phyloP scores from a whole-genome alignment of 2,888 invertebrate genomes.

The Dynastes grantii region DNA sequence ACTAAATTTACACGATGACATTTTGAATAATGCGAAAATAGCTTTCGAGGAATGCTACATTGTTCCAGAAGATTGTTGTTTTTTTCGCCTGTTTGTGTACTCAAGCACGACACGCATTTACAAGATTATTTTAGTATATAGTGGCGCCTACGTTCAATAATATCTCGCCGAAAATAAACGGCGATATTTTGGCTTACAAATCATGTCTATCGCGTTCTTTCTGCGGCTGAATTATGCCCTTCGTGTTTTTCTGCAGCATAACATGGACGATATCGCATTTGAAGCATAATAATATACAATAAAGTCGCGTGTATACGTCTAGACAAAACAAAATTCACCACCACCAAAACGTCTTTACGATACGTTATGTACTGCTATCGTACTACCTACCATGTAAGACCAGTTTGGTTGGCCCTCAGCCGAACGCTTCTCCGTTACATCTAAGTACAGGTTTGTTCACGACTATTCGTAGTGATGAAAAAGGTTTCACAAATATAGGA shows the following conservation, averaged over 20 bases:
- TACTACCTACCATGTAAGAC: slow-evolving; percentile 4
- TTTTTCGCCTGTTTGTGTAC: background rate
- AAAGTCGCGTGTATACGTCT: background rate
- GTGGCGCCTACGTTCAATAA: slow-evolving; percentile 30
- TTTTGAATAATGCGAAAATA: slow-evolving; percentile 6
- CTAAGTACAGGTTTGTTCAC: background rate
- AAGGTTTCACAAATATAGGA: too few species aligned
- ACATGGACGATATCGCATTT: background rate
- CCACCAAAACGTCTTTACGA: slow-evolving; percentile 29
- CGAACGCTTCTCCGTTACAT: background rate
- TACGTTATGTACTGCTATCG: background rate
- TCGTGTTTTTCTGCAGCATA: background rate
- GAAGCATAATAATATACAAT: background rate
- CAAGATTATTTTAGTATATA: slow-evolving; percentile 16
- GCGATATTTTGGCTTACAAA: background rate
- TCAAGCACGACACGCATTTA: background rate
- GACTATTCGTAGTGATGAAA: too few species aligned
- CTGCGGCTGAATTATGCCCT: background rate
- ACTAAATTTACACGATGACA: background rate
- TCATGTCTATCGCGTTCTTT: background rate
- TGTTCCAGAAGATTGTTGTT: slow-evolving; percentile 21
- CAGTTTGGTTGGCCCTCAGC: slow-evolving; percentile 4
- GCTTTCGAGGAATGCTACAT: slow-evolving; percentile 7
- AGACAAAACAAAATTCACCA: slow-evolving; percentile 32
- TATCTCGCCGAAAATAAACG: background rate